A percentile compares a stretch with the other conserved stretches of the same genome.
Evolutionary conservation across 2,797 vertebrate genomes (phyloP).

Genomic region (Carduelis carduelis): DNA sequence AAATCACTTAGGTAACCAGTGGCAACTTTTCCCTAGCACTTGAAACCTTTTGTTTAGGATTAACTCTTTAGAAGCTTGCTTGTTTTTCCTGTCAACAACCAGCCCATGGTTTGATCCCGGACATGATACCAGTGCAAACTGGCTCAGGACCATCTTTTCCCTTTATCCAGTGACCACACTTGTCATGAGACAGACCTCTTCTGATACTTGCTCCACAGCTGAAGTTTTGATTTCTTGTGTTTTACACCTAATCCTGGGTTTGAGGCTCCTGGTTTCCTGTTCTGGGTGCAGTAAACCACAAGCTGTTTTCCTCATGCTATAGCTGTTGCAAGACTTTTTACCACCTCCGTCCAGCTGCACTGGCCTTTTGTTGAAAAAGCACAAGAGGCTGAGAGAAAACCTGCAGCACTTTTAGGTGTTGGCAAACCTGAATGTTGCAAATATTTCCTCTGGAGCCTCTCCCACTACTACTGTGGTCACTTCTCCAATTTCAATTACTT

Average conservation of each 20-base stretch:
- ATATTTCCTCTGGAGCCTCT: not conserved
- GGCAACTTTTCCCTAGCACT: not conserved
- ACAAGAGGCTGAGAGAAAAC: not conserved
- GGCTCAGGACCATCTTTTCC: not conserved
- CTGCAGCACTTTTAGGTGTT: not conserved
- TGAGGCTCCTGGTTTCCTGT: not conserved
- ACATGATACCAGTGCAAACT: not conserved
- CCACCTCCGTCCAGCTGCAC: not conserved
- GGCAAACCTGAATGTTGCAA: not conserved
- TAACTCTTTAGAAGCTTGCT: conserved; percentile 2
- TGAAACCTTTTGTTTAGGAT: conserved; percentile 27
- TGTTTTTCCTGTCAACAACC: not conserved
- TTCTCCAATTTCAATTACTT: not conserved
- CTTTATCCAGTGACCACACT: not conserved
- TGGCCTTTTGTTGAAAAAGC: not conserved
- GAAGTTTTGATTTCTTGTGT: not conserved
- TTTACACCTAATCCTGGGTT: not conserved
- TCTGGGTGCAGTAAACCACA: not conserved
- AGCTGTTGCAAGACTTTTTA: not conserved
- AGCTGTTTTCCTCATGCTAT: not conserved
- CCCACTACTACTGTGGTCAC: not conserved
- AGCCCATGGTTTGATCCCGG: not conserved
- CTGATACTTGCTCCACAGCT: not conserved
- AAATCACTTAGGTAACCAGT: not conserved
- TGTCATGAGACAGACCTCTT: not conserved